These are phyloP conservation scores for Eristalis intricaria DNA, from an alignment of 2,888 invertebrate species.

Conservation along the genomic window DNA sequence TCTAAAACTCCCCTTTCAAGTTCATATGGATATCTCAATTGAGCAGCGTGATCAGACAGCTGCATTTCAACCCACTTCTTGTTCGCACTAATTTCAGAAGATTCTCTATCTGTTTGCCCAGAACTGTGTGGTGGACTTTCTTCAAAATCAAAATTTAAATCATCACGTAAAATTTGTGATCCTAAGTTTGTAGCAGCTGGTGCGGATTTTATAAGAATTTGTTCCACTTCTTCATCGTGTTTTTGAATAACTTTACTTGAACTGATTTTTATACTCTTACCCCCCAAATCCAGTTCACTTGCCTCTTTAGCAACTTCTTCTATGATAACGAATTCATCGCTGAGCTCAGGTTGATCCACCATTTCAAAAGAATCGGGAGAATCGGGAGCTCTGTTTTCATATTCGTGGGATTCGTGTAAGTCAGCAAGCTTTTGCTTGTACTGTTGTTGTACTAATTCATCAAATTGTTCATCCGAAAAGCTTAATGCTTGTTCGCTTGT, in stretches of 20 bases:
- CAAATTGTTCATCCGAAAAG: slow-evolving; percentile 80
- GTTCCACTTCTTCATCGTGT: slow-evolving; percentile 87
- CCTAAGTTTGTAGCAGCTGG: slow-evolving; percentile 85
- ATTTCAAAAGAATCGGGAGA: slow-evolving; percentile 94
- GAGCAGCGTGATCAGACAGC: slow-evolving; percentile 84
- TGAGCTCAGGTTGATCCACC: slow-evolving; percentile 92
- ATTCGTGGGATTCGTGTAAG: slow-evolving; percentile 84
- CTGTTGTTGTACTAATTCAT: slow-evolving; percentile 80
- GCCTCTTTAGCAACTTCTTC: slow-evolving; percentile 95
- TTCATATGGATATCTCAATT: slow-evolving; percentile 88
- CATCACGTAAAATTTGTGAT: slow-evolving; percentile 83
- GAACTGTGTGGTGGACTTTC: slow-evolving; percentile 84
- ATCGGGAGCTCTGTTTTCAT: slow-evolving; percentile 84
- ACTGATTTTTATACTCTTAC: slow-evolving; percentile 89
- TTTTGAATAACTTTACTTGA: slow-evolving; percentile 83
- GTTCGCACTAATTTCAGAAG: slow-evolving; percentile 87
- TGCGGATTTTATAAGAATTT: slow-evolving; percentile 86
- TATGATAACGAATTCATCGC: slow-evolving; percentile 93
- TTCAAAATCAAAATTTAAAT: slow-evolving; percentile 87
- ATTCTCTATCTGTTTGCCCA: slow-evolving; percentile 82
- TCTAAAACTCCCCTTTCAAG: slow-evolving; percentile 92
- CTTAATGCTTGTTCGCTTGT: slow-evolving; percentile 60
- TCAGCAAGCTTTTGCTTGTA: slow-evolving; percentile 84
- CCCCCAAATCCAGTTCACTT: slow-evolving; percentile 90
- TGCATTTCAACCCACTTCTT: slow-evolving; percentile 96